Conservation (phyloP, 2,888 invertebrate species). For the Celastrina argiolus region DNA sequence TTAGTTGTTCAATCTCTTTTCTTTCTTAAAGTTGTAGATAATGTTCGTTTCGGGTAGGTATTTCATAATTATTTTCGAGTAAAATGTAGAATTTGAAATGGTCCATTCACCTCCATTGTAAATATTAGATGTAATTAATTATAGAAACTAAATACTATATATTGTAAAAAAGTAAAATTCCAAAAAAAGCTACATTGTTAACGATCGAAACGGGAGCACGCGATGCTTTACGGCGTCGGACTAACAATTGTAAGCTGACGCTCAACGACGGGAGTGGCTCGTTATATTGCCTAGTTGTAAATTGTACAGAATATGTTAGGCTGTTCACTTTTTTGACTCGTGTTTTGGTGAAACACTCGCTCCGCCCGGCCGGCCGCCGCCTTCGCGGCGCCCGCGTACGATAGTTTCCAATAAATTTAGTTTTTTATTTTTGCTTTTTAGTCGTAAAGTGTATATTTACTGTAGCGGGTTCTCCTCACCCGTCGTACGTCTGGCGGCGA, state of each 20-base stretch:
- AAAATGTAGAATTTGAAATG: slow-evolving; percentile 71
- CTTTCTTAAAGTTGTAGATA: slow-evolving; percentile 72
- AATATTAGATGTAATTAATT: slow-evolving; percentile 78
- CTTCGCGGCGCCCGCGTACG: neutral
- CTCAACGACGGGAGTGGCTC: slow-evolving; percentile 43
- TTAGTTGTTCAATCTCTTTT: slow-evolving; percentile 43
- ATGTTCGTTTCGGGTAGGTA: slow-evolving; percentile 74
- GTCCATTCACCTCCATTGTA: slow-evolving; percentile 78
- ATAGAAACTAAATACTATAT: slow-evolving; percentile 76
- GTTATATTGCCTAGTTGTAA: slow-evolving; percentile 41
- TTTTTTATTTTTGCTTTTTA: slow-evolving; percentile 21
- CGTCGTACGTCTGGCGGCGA: slow-evolving; percentile 20
- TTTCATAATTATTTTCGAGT: slow-evolving; percentile 66
- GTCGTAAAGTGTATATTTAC: slow-evolving; percentile 21
- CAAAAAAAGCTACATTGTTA: slow-evolving; percentile 75
- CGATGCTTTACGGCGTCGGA: slow-evolving; percentile 55
- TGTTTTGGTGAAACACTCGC: slow-evolving; percentile 42
- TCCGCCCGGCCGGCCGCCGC: slow-evolving; percentile 24
- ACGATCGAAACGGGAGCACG: slow-evolving; percentile 60
- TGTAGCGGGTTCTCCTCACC: slow-evolving; percentile 11
- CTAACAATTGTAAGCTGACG: slow-evolving; percentile 65
- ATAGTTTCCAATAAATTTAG: slow-evolving; percentile 19
- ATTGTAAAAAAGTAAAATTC: slow-evolving; percentile 76
- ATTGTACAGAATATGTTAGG: slow-evolving; percentile 42
- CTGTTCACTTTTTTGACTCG: slow-evolving; percentile 42